These are phyloP conservation scores for Zeus faber DNA, from an alignment of 2,113 vertebrate species.

Conservation along the genomic window DNA sequence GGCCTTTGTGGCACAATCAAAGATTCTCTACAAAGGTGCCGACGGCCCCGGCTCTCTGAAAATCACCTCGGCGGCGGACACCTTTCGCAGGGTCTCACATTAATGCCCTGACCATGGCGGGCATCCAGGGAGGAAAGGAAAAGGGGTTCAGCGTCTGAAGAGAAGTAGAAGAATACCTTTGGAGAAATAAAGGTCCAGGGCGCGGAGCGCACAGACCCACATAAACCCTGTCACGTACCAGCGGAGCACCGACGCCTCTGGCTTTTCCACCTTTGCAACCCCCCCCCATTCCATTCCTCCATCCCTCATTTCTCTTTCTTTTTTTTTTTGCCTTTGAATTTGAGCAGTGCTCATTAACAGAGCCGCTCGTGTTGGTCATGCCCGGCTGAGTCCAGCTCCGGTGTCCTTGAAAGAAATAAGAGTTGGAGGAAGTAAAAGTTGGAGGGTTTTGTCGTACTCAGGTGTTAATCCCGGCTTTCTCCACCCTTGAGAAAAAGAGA, in stretches of 20 bases:
- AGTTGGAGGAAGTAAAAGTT: conserved; percentile 17
- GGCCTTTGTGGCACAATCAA: conserved; percentile 27
- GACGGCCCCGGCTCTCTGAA: conserved; percentile 20
- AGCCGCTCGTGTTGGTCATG: conserved; percentile 30
- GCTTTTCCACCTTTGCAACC: conserved; percentile 33
- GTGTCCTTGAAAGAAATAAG: conserved; percentile 53
- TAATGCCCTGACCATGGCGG: too few species aligned
- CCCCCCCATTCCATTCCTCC: neutral
- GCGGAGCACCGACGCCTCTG: conserved; percentile 12
- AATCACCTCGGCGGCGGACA: conserved; percentile 18
- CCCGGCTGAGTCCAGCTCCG: conserved; percentile 22
- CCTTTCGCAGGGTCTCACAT: too few species aligned
- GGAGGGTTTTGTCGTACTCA: conserved; percentile 23
- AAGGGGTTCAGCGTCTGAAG: conserved; percentile 45
- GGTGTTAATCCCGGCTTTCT: conserved; percentile 5
- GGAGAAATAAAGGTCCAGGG: too few species aligned
- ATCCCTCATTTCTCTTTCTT: neutral
- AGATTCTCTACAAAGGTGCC: conserved; percentile 27
- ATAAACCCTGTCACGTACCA: conserved; percentile 1
- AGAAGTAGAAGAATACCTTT: conserved; percentile 50
- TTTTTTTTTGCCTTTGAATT: conserved; percentile 14
- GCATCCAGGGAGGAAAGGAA: too few species aligned
- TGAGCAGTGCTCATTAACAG: conserved; percentile 39
- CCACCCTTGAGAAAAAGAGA: conserved; percentile 34
- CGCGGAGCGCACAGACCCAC: too few species aligned